Evolutionary conservation across 2,888 invertebrate genomes (phyloP), one percentile per base, ranked within the genome.

Genomic region (Melanophora roralis): DNA sequence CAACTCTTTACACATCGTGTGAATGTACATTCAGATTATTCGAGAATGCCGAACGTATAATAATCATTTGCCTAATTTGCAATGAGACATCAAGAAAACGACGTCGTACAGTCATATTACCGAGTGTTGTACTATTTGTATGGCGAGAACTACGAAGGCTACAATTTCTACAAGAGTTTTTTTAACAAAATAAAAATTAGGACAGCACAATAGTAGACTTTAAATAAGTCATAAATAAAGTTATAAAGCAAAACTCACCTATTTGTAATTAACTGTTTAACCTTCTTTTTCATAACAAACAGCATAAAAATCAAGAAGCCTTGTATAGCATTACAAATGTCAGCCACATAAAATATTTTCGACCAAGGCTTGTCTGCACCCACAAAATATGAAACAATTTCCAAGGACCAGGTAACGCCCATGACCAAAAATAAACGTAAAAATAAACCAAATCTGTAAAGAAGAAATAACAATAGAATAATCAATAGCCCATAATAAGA

Each of bases 361-460:
- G 86, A 83, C 84, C 84, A 87, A 0, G 83, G 68, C 1, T 82
- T 85, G 14, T 88, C 91, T 2, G 76, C 65, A 76, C 92, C 92
- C 1, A 92, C 91, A 19, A 93, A 92, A 91, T 94, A 95, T 47
- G 95, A 94, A 75, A 96, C 90, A 59, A 95, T 92, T 87, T 96
- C 96, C 90, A 94, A 93, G 0, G 93, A 91, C 96, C 96, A 96
- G 86, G 95, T 96, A 16, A 95, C 93, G 0, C 96, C 96, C 95
- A 96, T 96, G 27, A 96, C 95, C 83, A 96, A 91, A 87, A 96
- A 94, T 40, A 96, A 90, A 86, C 96, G 95, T 84, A 96, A 85
- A 87, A 96, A 96, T 2, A 96, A 90, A 32, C 93, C 93, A 87
- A 94, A 95, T 89, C 96, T 96, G 19, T 38, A 74, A 59, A 47